These are phyloP conservation scores for Caenorhabditis macrosperma DNA, from an alignment of 2,888 invertebrate genomes.

Conservation along the genomic window DNA sequence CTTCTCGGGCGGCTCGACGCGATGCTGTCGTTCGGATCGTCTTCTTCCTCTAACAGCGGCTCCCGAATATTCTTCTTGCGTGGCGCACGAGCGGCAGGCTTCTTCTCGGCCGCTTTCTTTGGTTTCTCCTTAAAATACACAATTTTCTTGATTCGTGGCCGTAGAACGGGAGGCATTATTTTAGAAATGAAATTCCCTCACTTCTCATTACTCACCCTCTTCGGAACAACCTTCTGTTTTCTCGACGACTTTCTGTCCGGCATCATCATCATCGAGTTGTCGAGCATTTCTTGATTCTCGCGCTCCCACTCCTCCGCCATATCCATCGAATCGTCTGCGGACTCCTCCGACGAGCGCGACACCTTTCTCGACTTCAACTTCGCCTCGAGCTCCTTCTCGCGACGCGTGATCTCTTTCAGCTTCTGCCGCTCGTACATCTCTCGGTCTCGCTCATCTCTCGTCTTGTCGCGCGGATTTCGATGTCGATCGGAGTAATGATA, in stretches of 20 bases:
- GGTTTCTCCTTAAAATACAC: neutral
- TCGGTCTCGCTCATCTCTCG: neutral
- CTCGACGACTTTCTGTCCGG: neutral
- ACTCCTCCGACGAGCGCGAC: conserved; percentile 11
- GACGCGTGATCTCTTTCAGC: conserved; percentile 20
- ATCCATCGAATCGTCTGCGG: neutral
- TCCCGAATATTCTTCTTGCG: neutral
- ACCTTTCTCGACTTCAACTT: neutral
- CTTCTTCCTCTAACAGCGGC: neutral
- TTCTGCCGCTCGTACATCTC: conserved; percentile 3
- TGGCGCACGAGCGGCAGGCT: neutral
- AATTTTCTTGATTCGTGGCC: neutral
- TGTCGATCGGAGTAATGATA: neutral
- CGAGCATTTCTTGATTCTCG: conserved; percentile 38
- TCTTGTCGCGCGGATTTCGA: neutral
- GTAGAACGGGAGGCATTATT: neutral
- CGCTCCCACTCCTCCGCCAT: conserved; percentile 33
- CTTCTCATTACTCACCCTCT: conserved; percentile 38
- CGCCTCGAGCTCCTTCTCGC: conserved; percentile 16
- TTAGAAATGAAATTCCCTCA: conserved; percentile 10
- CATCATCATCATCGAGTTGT: conserved; percentile 24
- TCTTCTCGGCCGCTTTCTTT: neutral
- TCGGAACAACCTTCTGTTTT: neutral
- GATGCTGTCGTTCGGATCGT: conserved; percentile 38
- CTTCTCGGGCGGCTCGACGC: conserved; percentile 37